Evolutionary conservation across 2,797 vertebrate species (phyloP).

Genomic region (Poeciliopsis infans): DNA sequence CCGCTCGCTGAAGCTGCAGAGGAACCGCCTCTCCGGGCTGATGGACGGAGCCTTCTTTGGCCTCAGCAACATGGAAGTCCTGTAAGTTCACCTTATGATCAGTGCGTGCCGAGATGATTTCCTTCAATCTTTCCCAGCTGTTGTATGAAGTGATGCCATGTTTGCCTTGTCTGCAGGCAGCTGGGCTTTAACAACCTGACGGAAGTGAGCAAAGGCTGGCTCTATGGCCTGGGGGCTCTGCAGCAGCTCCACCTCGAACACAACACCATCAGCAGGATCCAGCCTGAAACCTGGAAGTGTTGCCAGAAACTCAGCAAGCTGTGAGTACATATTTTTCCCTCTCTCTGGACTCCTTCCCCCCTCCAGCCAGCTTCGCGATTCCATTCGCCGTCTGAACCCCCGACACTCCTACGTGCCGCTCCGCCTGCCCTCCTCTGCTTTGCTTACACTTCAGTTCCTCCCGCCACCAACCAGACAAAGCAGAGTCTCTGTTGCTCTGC

Average conservation of each 20-base stretch:
- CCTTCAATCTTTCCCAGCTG: fast-evolving
- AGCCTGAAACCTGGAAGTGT: conserved; percentile 95
- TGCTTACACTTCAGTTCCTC: neutral
- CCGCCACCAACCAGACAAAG: conserved; percentile 50
- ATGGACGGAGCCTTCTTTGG: conserved; percentile 99
- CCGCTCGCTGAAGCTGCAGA: conserved; percentile 91
- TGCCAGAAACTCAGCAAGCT: conserved; percentile 96
- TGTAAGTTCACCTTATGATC: conserved; percentile 82
- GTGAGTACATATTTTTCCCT: conserved; percentile 82
- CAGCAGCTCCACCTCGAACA: conserved; percentile 95
- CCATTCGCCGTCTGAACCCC: conserved; percentile 67
- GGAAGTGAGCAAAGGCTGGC: conserved; percentile 96
- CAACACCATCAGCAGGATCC: conserved; percentile 93
- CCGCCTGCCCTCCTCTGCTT: neutral
- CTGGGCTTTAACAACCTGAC: conserved; percentile 97
- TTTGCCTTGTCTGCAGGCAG: conserved; percentile 81
- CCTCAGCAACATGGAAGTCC: conserved; percentile 91
- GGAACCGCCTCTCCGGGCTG: conserved; percentile 88
- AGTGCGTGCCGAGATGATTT: neutral
- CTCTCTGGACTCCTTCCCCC: neutral
- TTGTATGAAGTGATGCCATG: neutral
- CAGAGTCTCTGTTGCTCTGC: conserved; percentile 44
- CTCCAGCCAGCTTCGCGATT: conserved; percentile 25
- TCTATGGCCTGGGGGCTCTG: conserved; percentile 93
- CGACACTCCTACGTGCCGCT: conserved; percentile 46